phyloP scores from a whole-genome alignment of 2,797 vertebrate species.

The Cephalopachus bancanus region DNA sequence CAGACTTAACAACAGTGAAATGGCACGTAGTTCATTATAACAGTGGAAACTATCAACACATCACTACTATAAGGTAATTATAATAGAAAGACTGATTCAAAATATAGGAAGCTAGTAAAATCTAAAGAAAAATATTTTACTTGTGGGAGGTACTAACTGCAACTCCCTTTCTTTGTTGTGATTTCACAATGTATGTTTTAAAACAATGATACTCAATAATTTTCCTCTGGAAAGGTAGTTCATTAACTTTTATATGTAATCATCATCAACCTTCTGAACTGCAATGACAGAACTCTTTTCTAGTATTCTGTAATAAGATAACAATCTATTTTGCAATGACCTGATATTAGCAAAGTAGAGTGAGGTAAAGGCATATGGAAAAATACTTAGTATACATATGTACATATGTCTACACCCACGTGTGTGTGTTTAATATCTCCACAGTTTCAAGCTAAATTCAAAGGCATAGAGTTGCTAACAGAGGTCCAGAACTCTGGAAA shows the following conservation, averaged over 20 bases:
- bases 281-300: background rate
- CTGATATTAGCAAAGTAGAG: background rate
- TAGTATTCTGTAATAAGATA: background rate
- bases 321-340: background rate
- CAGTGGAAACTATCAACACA: background rate
- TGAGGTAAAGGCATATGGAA: background rate
- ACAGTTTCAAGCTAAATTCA: background rate
- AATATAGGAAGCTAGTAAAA: background rate
- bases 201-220: background rate
- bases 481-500: background rate
- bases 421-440: background rate
- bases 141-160: background rate
- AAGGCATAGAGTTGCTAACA: background rate
- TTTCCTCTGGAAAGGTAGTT: background rate
- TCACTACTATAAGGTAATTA: background rate
- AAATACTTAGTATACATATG: background rate
- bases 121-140: background rate
- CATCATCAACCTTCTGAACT: background rate
- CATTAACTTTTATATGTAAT: constrained; percentile 12
- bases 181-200: background rate
- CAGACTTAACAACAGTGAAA: background rate
- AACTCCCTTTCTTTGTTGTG: background rate
- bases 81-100: background rate
- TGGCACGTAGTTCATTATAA: background rate
- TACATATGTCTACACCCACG: background rate